Evolutionary conservation across 2,888 invertebrate species (phyloP).

Genomic region (Latheticus oryzae): DNA sequence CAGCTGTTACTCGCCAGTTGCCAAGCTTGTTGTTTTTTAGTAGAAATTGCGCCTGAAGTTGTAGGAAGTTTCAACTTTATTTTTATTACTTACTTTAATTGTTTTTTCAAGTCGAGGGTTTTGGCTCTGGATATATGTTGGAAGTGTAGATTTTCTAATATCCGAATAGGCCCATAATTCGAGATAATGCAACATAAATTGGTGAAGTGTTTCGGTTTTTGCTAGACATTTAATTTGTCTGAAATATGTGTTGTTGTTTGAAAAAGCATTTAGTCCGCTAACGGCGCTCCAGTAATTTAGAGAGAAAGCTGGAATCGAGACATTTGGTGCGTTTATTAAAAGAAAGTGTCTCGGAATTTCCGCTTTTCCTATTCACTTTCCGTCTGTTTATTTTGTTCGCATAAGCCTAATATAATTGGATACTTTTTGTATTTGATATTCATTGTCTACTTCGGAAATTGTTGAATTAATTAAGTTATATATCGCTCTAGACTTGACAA

Average conservation of each 20-base stretch:
- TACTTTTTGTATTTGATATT: slow-evolving; percentile 28
- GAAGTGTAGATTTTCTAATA: too few species aligned
- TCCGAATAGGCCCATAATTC: too few species aligned
- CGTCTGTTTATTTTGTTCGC: slow-evolving; percentile 25
- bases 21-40: too few species aligned
- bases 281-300: slow-evolving; percentile 20
- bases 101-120: too few species aligned
- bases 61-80: too few species aligned
- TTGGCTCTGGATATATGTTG: too few species aligned
- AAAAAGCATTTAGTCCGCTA: slow-evolving; percentile 25
- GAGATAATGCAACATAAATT: slow-evolving; percentile 35
- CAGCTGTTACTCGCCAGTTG: too few species aligned
- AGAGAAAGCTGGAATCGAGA: slow-evolving; percentile 32
- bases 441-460: slow-evolving; percentile 8
- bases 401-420: slow-evolving; percentile 35
- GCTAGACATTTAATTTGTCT: slow-evolving; percentile 35
- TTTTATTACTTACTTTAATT: too few species aligned
- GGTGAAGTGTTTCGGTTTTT: slow-evolving; percentile 19
- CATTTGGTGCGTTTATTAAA: slow-evolving; percentile 32
- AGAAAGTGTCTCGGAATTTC: slow-evolving; percentile 21
- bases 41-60: too few species aligned
- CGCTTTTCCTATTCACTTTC: slow-evolving; percentile 8
- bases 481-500: slow-evolving; percentile 5
- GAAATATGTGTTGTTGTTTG: slow-evolving; percentile 40
- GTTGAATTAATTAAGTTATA: slow-evolving; percentile 14